Evolutionary conservation across 2,113 vertebrate species (phyloP).

Genomic region (Petroica traversi): DNA sequence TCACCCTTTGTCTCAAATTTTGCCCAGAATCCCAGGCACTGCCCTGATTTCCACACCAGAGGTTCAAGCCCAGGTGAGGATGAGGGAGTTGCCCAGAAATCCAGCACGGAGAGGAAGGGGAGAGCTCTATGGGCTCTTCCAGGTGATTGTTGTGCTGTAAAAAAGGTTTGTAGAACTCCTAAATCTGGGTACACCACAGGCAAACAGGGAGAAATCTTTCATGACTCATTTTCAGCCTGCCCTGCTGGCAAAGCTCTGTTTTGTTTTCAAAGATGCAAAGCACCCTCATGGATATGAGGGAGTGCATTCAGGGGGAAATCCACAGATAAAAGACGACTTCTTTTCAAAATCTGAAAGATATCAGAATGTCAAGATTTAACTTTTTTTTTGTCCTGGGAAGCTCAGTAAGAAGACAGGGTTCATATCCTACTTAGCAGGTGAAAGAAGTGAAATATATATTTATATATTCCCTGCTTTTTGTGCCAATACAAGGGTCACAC

Average conservation of each 20-base stretch:
- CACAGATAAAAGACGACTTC: neutral
- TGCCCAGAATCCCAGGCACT: neutral
- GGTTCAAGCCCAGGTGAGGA: neutral
- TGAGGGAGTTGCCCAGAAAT: neutral
- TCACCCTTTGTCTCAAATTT: neutral
- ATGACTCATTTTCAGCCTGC: neutral
- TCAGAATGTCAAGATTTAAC: neutral
- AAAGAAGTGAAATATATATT: neutral
- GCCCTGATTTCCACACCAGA: neutral
- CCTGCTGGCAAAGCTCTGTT: neutral
- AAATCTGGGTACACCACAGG: accelerated
- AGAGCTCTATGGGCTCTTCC: neutral
- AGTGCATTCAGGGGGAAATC: neutral
- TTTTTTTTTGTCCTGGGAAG: neutral
- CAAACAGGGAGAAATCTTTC: neutral
- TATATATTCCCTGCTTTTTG: neutral
- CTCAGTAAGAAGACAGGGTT: neutral
- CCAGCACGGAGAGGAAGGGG: neutral
- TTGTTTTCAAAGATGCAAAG: neutral
- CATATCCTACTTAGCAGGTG: no score
- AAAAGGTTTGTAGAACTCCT: neutral
- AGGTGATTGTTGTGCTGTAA: neutral
- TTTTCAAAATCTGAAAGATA: neutral
- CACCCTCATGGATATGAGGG: neutral
- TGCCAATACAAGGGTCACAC: neutral